Evolutionary conservation across 1,140 invertebrate genomes (phyloP).

Genomic region (Camponotus vicinus): DNA sequence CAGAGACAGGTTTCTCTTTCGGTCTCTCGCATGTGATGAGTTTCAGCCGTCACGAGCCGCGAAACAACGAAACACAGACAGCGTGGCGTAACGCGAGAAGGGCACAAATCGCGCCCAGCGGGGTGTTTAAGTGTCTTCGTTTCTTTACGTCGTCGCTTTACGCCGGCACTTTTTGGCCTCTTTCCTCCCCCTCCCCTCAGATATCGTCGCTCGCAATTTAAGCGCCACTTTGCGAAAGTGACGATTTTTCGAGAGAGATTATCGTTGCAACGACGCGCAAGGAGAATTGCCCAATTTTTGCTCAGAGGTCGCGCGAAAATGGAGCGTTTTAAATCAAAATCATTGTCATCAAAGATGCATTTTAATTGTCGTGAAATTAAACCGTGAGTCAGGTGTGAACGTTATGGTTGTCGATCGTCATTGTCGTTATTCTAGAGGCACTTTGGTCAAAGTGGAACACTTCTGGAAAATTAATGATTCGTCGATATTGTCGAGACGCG

Average conservation of each 20-base stretch:
- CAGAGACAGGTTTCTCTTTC: slow-evolving; percentile 47
- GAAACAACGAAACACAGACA: slow-evolving; percentile 79
- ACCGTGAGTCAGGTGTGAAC: too few species aligned
- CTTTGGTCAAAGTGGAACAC: background rate
- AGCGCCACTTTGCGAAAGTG: slow-evolving; percentile 66
- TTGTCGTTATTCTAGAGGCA: background rate
- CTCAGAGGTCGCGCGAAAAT: background rate
- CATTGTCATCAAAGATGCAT: background rate
- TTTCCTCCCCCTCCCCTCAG: background rate
- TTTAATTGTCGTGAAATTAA: background rate
- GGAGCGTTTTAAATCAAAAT: background rate
- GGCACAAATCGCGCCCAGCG: slow-evolving; percentile 50
- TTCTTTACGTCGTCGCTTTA: background rate
- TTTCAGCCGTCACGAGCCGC: slow-evolving; percentile 72
- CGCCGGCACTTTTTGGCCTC: slow-evolving; percentile 7
- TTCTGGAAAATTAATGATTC: background rate
- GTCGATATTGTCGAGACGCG: background rate
- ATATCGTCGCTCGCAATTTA: slow-evolving; percentile 60
- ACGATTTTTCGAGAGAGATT: slow-evolving; percentile 24
- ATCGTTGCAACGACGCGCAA: slow-evolving; percentile 17
- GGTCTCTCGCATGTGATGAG: slow-evolving; percentile 40
- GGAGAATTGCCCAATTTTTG: background rate
- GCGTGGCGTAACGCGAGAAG: slow-evolving; percentile 78
- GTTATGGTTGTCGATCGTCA: background rate
- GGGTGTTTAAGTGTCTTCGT: slow-evolving; percentile 23